Evolutionary conservation across 2,888 invertebrate genomes (phyloP).

Genomic region (Netelia inedita): DNA sequence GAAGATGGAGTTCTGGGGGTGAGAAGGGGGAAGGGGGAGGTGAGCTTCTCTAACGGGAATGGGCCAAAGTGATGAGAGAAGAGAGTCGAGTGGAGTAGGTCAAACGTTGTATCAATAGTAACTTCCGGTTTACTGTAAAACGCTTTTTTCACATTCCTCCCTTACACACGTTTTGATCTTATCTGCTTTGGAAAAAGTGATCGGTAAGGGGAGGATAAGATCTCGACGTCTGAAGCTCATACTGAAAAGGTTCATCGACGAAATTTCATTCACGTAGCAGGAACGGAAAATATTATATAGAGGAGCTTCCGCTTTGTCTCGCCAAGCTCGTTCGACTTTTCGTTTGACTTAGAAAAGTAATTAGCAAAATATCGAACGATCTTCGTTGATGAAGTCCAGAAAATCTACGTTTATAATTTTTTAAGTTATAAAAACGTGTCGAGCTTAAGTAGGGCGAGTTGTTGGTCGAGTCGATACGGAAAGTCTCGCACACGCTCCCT

Average conservation of each 20-base stretch:
- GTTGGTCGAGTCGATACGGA: neutral
- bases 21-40: neutral
- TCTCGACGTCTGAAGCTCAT: too few species aligned
- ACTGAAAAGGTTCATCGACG: too few species aligned
- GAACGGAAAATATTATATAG: neutral
- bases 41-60: neutral
- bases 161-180: too few species aligned
- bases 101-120: neutral
- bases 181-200: too few species aligned
- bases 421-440: neutral
- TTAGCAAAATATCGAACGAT: neutral
- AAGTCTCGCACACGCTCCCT: neutral
- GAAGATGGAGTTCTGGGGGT: conserved; percentile 5
- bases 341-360: neutral
- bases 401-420: neutral
- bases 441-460: neutral
- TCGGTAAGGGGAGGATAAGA: too few species aligned
- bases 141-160: too few species aligned
- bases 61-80: neutral
- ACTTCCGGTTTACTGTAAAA: too few species aligned
- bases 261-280: neutral
- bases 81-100: neutral
- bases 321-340: neutral
- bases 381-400: neutral
- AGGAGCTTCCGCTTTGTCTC: neutral